Conservation (phyloP, 2,113 vertebrate species). For the Urocitellus parryii region DNA sequence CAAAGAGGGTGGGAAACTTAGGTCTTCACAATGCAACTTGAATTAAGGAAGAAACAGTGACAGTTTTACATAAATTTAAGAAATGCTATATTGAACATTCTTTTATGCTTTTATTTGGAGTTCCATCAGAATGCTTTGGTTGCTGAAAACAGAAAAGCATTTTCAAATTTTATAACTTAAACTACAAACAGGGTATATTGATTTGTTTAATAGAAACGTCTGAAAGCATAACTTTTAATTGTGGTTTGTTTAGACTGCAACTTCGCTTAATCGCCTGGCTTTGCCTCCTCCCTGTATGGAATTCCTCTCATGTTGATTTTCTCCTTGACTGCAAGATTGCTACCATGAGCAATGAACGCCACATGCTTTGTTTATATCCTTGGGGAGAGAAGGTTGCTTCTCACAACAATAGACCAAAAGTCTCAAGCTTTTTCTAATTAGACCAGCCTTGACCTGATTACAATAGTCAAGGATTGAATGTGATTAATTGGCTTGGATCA, state of each 20-base stretch:
- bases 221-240: not conserved
- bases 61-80: not conserved
- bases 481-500: not conserved
- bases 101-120: not conserved
- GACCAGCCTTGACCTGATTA: constrained; percentile 31
- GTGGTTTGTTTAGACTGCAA: not conserved
- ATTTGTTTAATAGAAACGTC: not conserved
- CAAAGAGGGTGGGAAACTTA: not conserved
- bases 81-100: not conserved
- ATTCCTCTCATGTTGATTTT: not conserved
- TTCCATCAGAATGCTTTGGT: constrained; percentile 2
- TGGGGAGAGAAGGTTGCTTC: not conserved
- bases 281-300: not conserved
- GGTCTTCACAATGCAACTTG: not conserved
- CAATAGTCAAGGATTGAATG: not conserved
- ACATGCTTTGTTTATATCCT: not conserved
- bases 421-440: constrained; percentile 36
- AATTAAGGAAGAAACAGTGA: not conserved
- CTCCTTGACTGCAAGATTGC: not conserved
- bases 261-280: not conserved
- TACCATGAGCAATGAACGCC: not conserved
- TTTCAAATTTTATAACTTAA: not conserved
- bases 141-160: constrained; percentile 28
- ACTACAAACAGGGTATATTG: not conserved
- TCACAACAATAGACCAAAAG: not conserved